Evolutionary conservation across 2,113 vertebrate genomes (phyloP), one percentile per base, ranked within the genome.

Genomic region (Malurus cyaneus): DNA sequence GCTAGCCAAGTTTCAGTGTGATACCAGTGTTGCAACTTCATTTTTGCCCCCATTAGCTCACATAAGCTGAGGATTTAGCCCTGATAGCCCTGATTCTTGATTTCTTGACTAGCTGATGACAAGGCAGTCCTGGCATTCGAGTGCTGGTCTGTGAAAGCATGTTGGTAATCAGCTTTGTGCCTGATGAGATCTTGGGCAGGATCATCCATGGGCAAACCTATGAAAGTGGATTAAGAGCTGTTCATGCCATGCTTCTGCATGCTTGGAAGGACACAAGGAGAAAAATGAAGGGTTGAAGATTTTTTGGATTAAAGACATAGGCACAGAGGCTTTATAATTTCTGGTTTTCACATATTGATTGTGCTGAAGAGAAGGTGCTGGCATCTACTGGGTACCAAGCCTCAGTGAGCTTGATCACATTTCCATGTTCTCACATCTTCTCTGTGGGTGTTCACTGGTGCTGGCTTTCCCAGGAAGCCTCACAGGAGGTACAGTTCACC

Each of bases 391-490:
- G 65, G 93, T 92, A 21, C 52, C 16, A 4, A 16, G 36, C 36
- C 36, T 36, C 9, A 46, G 29, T n/a, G 41, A 83, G 18, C 11
- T 46, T 15, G 17, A 4, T 54, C 0, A 0, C 4, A 5, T 82
- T 71, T 49, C 66, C 49, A 5, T 23, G 61, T 79, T 49, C 65
- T 87, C 24, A 39, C 26, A 64, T 0, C 62, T 62, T 53, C 52
- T 71, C 44, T 52, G 20, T 3, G 8, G 41, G 4, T 59, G 20
- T 47, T 56, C 12, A 3, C 4, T 67, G 56, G 44, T 67, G n/a
- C 21, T 85, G 71, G 5, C 39, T 79, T 53, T 78, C 31, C 61
- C 28, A 54, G 31, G 41, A 18, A 26, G 49, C 50, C 73, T 6
- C 39, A 28, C 7, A 34, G 65, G 69, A 76, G 41, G 44, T 36